Evolutionary conservation across 2,888 invertebrate species (phyloP), one percentile per base, ranked within the genome.

Genomic region (Globia sparganii): DNA sequence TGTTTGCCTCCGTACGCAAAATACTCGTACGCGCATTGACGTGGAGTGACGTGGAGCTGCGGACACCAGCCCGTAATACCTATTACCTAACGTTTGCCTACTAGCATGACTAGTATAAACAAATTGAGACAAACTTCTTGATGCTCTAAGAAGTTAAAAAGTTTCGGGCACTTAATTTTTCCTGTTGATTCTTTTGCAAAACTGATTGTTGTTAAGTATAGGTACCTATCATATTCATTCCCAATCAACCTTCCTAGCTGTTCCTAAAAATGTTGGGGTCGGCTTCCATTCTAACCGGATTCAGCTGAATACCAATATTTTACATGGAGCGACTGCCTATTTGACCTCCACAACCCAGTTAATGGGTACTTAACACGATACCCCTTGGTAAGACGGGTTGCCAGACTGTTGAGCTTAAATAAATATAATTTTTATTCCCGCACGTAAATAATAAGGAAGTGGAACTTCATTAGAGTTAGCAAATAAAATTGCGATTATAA

Each of bases 401-500:
- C n/a, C 25, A 25, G 11, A 25, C 11, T 53, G 25, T 53, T 53
- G 53, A n/a, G 53, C 11, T 53, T 53, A 1, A 34, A 34, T 43
- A 53, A 6, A 53, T n/a, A n/a, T 15, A 0, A 31, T 18, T 66
- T 76, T 59, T 1, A 18, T 40, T 53, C 11, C 0, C 5, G 9
- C 34, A 25, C 46, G 34, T 56, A 65, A 59, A 58, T 53, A 77
- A 49, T 43, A 53, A 53, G 13, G 31, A 70, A 43, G 15, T n/a
- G 1, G 31, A 8, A 37, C 9, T 49, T 67, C 34, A 53, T 68
- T 18, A 56, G 53, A 40, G 56, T 58, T 67, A 28, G 53, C 34
- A 62, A 49, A 68, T 71, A 74, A 18, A 28, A 46, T 37, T 1
- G 37, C 37, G 9, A 65, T 69, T 46, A 25, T 67, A 74, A 72